These are phyloP conservation scores for Mus musculus DNA, from an alignment of 2,113 vertebrate genomes.

Conservation along the genomic window DNA sequence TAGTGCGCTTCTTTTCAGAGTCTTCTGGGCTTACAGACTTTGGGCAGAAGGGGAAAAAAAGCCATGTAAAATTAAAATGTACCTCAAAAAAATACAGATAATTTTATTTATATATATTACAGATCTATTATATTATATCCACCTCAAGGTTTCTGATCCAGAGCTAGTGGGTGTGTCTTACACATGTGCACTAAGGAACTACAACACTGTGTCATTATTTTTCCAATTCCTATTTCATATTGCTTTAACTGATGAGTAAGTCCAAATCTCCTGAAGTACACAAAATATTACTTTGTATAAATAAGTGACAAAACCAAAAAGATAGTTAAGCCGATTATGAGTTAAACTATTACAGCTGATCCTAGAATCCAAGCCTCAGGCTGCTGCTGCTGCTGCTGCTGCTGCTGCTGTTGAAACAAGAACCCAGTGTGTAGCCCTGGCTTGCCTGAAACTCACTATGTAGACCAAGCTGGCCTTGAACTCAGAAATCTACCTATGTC, in stretches of 20 bases:
- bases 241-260: conserved; percentile 56
- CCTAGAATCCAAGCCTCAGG: neutral
- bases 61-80: conserved; percentile 21
- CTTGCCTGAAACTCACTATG: neutral
- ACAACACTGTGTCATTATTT: neutral
- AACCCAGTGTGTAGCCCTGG: neutral
- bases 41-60: neutral
- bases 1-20: conserved; percentile 92
- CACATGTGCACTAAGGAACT: neutral
- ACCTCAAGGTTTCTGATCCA: conserved; percentile 37
- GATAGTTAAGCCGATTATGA: neutral
- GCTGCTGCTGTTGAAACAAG: neutral
- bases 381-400: neutral
- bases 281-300: conserved; percentile 40
- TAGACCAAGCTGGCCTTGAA: neutral
- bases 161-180: neutral
- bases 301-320: conserved; percentile 42
- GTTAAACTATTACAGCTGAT: neutral
- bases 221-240: conserved; percentile 33
- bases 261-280: neutral
- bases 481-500: neutral
- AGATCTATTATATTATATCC: neutral
- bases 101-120: neutral
- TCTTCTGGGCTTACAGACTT: conserved; percentile 94
- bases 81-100: neutral